Evolutionary conservation across 2,888 invertebrate genomes (phyloP), one percentile per base, ranked within the genome.

Genomic region (Chelonus formosanus): DNA sequence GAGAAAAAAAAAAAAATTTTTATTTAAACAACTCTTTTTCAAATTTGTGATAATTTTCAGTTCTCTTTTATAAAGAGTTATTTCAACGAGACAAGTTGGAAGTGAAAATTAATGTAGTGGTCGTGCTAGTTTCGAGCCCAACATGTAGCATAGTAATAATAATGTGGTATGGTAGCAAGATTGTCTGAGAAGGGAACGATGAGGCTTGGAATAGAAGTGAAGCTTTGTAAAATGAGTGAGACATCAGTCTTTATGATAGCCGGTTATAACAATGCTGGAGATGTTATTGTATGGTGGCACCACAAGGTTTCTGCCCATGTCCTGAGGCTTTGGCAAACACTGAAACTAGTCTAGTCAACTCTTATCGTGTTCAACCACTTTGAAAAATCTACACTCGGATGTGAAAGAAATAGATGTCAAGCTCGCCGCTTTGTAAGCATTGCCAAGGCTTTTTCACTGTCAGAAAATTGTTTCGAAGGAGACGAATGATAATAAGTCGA

Each of bases 231-330:
- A 67, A 65, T 70, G 71, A 75, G 76, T 74, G 76, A 76, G 73
- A 75, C 71, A 73, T 68, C 71, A 71, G 73, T 76, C 75, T 78
- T 79, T 78, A 79, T 76, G 74, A 70, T 67, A 72, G 71, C 73
- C 74, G 70, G 74, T 74, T 74, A 73, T 76, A 78, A 79, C 78
- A 74, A 77, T 75, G 73, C 73, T 50, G 55, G 52, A 62, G 50
- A 61, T 40, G 76, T 20, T 75, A 77, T 79, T 76, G 77, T 76
- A 68, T 69, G 20, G 20, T 20, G 20, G 20, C 20, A 20, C 20
- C 20, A 20, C 20, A 32, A 20, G 36, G 48, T 44, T 31, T 54
- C 20, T 47, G 65, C 48, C 69, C 64, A 65, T 67, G 58, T 66
- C 63, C 47, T 55, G 57, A 62, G 61, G 59, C 61, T 65, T 47